phyloP scores from a whole-genome alignment of 1,140 invertebrate species.

The Steinernema khuongi region DNA sequence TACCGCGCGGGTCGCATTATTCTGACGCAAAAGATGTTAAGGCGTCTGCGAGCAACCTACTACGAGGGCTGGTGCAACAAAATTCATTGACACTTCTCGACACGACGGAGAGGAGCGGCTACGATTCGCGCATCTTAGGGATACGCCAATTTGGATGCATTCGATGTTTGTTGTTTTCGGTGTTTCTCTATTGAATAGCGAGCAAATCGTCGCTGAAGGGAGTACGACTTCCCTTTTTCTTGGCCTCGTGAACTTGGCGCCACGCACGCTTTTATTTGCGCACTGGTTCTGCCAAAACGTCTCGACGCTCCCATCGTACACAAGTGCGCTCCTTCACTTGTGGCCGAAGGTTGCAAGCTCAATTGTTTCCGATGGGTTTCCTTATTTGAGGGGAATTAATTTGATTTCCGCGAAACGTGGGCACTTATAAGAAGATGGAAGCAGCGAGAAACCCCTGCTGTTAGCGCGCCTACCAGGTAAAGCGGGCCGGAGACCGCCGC shows the following conservation, averaged over 20 bases:
- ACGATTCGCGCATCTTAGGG: not conserved
- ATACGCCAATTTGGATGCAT: not conserved
- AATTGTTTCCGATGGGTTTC: slow-evolving; percentile 9
- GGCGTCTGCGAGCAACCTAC: not conserved
- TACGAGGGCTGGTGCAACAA: not conserved
- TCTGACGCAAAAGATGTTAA: not conserved
- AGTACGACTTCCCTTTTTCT: slow-evolving; percentile 10
- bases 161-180: slow-evolving; percentile 13
- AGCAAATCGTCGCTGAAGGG: slow-evolving; percentile 1
- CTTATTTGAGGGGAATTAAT: slow-evolving; percentile 18
- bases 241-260: not conserved
- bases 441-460: not conserved
- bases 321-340: no score
- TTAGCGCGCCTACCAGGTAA: slow-evolving; percentile 13
- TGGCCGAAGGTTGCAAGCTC: no score
- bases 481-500: no score
- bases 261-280: slow-evolving; percentile 10
- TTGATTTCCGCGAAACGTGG: no score
- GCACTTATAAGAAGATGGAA: slow-evolving; percentile 1
- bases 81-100: not conserved
- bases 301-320: not conserved
- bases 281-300: not conserved
- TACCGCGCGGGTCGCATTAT: not conserved
- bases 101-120: not conserved
- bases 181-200: slow-evolving; percentile 15